Evolutionary conservation across 2,797 vertebrate species (phyloP), one percentile per base, ranked within the genome.

Genomic region (Sparidentex hasta): DNA sequence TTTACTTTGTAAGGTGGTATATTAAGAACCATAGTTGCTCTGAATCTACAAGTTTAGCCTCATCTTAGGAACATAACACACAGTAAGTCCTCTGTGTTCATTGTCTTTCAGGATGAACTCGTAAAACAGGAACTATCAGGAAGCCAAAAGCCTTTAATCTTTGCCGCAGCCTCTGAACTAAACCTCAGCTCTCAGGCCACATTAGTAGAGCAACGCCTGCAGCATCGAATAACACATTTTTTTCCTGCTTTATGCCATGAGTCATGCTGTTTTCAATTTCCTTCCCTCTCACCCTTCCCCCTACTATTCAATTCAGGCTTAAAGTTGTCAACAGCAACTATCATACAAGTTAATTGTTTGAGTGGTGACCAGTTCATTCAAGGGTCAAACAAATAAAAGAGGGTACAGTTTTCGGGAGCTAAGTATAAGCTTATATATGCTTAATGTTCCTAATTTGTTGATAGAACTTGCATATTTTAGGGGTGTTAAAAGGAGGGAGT

Each of bases 191-290:
- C 23, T 52, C 4, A 5, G 41, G 16, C n/a, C 21, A 29, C 43
- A 38, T 47, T 33, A 8, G 7, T 55, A 63, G 41, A 67, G 57
- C 71, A 52, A 48, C 4, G 7, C 27, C 38, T 59, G 41, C n/a
- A 38, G n/a, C 21, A 12, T 9, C 0, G 55, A 4, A 65, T 11
- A 25, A 50, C 43, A 56, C 2, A 16, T 1, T 9, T 41, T 41
- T 50, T 59, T 54, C 27, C 25, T 65, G 27, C 58, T 68, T 38
- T 78, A 14, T 43, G 23, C 55, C 47, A 58, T 3, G 0, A 51
- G 27, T 70, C 59, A 46, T 47, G 27, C 33, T 50, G 62, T 66
- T 62, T 58, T 44, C 29, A 62, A 65, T 63, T 76, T 73, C 50
- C 48, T 65, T 58, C 7, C 17, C 17, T 3, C 5, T 11, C 9